Conservation (phyloP, 2,888 invertebrate genomes). For the Cheilosia impressa region DNA sequence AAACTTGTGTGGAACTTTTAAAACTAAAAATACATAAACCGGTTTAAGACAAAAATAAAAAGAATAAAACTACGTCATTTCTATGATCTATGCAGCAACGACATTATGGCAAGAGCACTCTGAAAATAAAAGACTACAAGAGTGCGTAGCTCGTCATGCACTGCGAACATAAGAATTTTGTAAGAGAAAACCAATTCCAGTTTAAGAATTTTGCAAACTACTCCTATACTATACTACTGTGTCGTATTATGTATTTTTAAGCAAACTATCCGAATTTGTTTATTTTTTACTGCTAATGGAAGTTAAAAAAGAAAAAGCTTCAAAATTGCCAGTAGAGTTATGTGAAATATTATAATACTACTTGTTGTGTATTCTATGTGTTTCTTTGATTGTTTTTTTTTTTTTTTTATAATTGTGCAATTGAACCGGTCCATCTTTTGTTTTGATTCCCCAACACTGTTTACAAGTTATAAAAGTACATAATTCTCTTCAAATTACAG, state of each 20-base stretch:
- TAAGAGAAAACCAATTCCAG: conserved; percentile 60
- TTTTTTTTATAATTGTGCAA: conserved; percentile 2
- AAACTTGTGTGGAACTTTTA: conserved; percentile 60
- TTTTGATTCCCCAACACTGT: conserved; percentile 4
- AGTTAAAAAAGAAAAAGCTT: conserved; percentile 2
- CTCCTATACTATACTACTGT: conserved; percentile 46
- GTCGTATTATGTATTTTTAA: conserved; percentile 61
- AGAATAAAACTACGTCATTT: conserved; percentile 20
- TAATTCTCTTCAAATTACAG: conserved; percentile 44
- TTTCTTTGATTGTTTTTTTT: background rate
- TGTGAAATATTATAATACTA: conserved; percentile 10
- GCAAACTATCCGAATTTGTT: conserved; percentile 15
- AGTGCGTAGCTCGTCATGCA: conserved; percentile 35
- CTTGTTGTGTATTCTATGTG: conserved; percentile 20
- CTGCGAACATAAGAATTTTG: conserved; percentile 61
- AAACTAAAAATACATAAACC: conserved; percentile 60
- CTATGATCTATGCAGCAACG: conserved; percentile 47
- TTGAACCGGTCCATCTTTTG: conserved; percentile 12
- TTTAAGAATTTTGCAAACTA: conserved; percentile 44
- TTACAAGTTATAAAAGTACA: conserved; percentile 12
- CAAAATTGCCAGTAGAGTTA: conserved; percentile 37
- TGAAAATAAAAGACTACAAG: conserved; percentile 47
- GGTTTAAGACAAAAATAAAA: conserved; percentile 49
- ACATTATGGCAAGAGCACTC: conserved; percentile 43
- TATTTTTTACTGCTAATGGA: conserved; percentile 29